Evolutionary conservation across 2,113 vertebrate species (phyloP).

Genomic region (Protomyctophum bolini): DNA sequence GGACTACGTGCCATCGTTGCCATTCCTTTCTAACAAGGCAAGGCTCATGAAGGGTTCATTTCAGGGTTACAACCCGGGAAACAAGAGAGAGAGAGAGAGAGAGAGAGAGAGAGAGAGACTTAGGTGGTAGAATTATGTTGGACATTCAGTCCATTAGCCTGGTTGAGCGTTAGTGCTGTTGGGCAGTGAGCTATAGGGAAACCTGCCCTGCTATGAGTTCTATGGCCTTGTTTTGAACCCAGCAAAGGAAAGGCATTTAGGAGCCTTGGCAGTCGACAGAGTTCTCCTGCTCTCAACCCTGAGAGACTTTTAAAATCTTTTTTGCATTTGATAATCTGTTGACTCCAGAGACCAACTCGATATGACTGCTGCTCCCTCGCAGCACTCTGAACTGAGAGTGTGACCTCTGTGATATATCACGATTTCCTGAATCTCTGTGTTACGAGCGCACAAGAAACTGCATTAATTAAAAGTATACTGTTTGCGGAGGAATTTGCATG

Average conservation of each 20-base stretch:
- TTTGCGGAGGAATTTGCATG: neutral
- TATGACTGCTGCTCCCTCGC: constrained; percentile 51
- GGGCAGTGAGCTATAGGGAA: constrained; percentile 4
- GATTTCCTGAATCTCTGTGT: neutral
- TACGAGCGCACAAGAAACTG: neutral
- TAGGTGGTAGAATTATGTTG: no score
- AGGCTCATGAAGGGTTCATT: neutral
- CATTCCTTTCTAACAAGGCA: neutral
- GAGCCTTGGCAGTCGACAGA: constrained; percentile 26
- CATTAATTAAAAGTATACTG: no score
- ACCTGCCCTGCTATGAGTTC: constrained; percentile 20
- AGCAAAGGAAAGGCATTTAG: constrained; percentile 29
- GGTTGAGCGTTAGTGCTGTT: neutral
- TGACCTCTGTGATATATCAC: neutral
- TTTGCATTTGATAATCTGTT: constrained; percentile 58
- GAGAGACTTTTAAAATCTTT: constrained; percentile 11
- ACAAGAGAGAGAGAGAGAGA: neutral
- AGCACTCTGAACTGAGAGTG: constrained; percentile 34
- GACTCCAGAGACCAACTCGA: constrained; percentile 54
- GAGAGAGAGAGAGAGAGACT: no score
- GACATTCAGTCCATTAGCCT: no score
- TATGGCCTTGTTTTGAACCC: constrained; percentile 41
- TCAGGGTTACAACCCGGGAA: neutral
- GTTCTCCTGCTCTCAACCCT: constrained; percentile 13
- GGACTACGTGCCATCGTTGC: neutral